A percentile compares a stretch with the other conserved stretches of the same genome.
Conservation (phyloP, 1,140 invertebrate genomes). For the Camponotus vicinus region DNA sequence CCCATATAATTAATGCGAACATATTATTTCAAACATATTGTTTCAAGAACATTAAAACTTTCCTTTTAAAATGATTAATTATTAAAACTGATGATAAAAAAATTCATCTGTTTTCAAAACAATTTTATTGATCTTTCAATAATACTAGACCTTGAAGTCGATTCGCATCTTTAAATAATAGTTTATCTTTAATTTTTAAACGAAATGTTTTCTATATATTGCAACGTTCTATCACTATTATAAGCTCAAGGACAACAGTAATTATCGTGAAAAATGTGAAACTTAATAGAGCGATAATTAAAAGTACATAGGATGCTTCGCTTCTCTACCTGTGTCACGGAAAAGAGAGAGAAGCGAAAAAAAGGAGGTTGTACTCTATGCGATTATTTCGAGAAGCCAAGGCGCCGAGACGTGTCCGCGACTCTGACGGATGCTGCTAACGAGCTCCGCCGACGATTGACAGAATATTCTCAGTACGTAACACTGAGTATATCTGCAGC, state of each 20-base stretch:
- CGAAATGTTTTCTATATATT: background rate
- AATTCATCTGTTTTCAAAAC: background rate
- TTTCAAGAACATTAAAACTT: background rate
- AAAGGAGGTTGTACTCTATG: slow-evolving; percentile 54
- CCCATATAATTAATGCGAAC: too few species aligned
- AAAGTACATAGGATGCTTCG: background rate
- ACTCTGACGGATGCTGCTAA: slow-evolving; percentile 79
- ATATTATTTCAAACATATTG: background rate
- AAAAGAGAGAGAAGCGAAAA: slow-evolving; percentile 32
- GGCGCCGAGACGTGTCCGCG: slow-evolving; percentile 67
- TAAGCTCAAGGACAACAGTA: too few species aligned
- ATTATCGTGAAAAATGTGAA: background rate
- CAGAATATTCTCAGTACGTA: slow-evolving; percentile 81
- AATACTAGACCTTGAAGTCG: background rate
- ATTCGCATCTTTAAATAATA: background rate
- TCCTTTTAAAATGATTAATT: background rate
- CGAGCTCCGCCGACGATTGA: slow-evolving; percentile 81
- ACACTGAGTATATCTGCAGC: slow-evolving; percentile 45
- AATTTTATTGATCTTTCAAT: background rate
- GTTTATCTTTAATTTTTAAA: too few species aligned
- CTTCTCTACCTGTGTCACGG: slow-evolving; percentile 15
- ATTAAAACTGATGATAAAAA: background rate
- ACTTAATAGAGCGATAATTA: background rate
- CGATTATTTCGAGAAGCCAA: slow-evolving; percentile 81
- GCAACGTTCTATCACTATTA: background rate